Percentiles rank a stretch among this genome's conserved stretches.
Conservation (phyloP, 2,797 vertebrate species). For the Meriones psammophilus region DNA sequence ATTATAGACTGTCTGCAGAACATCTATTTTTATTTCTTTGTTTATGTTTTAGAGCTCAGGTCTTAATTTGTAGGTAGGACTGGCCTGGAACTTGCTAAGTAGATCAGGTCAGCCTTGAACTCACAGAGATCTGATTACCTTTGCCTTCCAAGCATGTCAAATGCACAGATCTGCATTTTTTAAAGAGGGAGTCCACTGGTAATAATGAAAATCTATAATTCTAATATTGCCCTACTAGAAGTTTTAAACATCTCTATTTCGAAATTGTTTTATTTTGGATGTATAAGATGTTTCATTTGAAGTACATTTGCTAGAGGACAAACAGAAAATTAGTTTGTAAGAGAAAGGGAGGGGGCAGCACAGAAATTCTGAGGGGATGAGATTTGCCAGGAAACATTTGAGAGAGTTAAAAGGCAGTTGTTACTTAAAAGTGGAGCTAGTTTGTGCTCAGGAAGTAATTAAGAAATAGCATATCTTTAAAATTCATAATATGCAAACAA, state of each 20-base stretch:
- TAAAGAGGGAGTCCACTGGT: neutral
- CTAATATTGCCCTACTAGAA: constrained; percentile 26
- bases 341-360: neutral
- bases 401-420: neutral
- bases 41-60: neutral
- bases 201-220: constrained; percentile 69
- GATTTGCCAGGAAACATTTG: neutral
- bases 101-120: neutral
- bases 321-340: constrained; percentile 33
- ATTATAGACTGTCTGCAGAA: constrained; percentile 57
- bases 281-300: constrained; percentile 57
- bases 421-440: constrained; percentile 26
- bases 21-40: neutral
- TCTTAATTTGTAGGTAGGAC: neutral
- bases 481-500: neutral
- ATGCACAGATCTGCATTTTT: neutral
- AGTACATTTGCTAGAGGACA: constrained; percentile 27
- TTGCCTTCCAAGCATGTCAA: neutral
- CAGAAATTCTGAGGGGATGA: neutral
- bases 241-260: constrained; percentile 56
- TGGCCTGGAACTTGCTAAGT: neutral
- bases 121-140: neutral
- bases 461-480: constrained; percentile 8
- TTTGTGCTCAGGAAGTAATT: constrained; percentile 16
- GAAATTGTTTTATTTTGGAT: constrained; percentile 66